Evolutionary conservation across 2,888 invertebrate species (phyloP).

Genomic region (Tridacna crocea): DNA sequence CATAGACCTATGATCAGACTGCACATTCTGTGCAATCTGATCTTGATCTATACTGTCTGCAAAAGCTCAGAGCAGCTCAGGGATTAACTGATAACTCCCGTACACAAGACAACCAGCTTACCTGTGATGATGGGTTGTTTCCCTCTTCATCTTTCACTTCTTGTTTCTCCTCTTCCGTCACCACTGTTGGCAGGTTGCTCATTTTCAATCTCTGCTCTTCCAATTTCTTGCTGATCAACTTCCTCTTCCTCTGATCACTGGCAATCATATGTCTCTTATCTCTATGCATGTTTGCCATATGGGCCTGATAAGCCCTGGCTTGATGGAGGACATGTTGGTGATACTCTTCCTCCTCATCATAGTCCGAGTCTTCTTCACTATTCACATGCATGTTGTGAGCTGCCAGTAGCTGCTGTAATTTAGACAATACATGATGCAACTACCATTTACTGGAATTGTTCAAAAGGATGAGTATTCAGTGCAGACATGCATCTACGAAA

Average conservation of each 20-base stretch:
- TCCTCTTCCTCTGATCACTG: constrained; percentile 45
- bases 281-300: constrained; percentile 45
- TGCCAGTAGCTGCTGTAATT: constrained; percentile 36
- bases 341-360: constrained; percentile 69
- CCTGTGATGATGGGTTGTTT: background rate
- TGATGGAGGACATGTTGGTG: constrained; percentile 67
- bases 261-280: constrained; percentile 46
- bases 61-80: too few relatives aligned
- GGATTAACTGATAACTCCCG: background rate
- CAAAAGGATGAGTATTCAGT: too few relatives aligned
- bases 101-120: background rate
- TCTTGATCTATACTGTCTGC: too few relatives aligned
- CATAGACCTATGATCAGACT: too few relatives aligned
- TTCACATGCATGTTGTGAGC: constrained; percentile 57
- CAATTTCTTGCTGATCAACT: constrained; percentile 33
- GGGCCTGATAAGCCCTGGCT: constrained; percentile 52
- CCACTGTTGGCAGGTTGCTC: constrained; percentile 53
- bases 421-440: too few relatives aligned
- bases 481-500: too few relatives aligned
- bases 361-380: constrained; percentile 77
- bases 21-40: too few relatives aligned
- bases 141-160: constrained; percentile 11
- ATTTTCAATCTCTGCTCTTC: constrained; percentile 37
- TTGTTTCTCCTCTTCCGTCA: constrained; percentile 25
- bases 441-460: too few relatives aligned